A percentile compares a stretch with the other conserved stretches of the same genome.
These are phyloP conservation scores for Nephrocerus scutellatus DNA, from an alignment of 2,888 invertebrate species.

Conservation along the genomic window DNA sequence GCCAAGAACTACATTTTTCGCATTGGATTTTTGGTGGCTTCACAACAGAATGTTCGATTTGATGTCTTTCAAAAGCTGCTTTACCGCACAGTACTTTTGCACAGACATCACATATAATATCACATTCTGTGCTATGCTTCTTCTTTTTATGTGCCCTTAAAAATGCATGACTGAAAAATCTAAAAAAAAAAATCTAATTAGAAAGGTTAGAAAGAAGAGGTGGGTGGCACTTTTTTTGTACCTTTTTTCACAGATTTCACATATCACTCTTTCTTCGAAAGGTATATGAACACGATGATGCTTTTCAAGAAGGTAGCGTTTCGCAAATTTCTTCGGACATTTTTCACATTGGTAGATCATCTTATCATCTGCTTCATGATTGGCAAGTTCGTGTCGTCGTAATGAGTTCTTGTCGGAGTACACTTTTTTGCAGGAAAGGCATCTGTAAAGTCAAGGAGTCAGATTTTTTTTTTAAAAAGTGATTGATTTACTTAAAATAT, in stretches of 20 bases:
- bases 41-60: conserved; percentile 40
- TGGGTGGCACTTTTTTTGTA: conserved; percentile 7
- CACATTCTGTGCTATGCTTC: conserved; percentile 37
- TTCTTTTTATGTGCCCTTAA: conserved; percentile 40
- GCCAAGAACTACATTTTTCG: conserved; percentile 44
- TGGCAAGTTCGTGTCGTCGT: conserved; percentile 38
- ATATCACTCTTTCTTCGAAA: conserved; percentile 33
- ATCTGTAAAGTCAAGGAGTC: conserved; percentile 30
- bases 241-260: conserved; percentile 26
- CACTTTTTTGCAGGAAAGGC: conserved; percentile 39
- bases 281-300: conserved; percentile 43
- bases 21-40: conserved; percentile 45
- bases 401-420: conserved; percentile 41
- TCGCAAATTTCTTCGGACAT: conserved; percentile 42
- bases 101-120: conserved; percentile 45
- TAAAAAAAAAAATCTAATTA: conserved; percentile 17
- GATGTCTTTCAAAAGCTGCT: conserved; percentile 43
- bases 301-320: conserved; percentile 37
- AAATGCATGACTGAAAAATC: conserved; percentile 42
- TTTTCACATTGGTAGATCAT: conserved; percentile 39
- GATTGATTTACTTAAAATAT: conserved; percentile 39
- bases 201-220: neutral
- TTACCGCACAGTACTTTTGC: conserved; percentile 45
- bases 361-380: conserved; percentile 41
- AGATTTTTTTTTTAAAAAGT: neutral